A percentile compares a stretch with the other conserved stretches of the same genome.
Evolutionary conservation across 1,140 invertebrate species (phyloP).

Genomic region (Diprion similis): DNA sequence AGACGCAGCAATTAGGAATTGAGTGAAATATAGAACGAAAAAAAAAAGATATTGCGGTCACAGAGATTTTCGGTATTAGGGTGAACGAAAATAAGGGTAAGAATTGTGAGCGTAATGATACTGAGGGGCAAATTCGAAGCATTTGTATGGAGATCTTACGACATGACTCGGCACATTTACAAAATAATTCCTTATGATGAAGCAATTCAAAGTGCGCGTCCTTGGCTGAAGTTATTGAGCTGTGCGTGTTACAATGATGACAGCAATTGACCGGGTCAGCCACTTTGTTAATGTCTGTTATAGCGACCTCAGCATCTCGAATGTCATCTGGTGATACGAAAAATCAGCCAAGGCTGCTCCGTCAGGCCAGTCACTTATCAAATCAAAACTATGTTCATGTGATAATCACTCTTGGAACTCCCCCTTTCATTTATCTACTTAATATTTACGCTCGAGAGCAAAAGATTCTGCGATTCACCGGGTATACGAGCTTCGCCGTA

Average conservation of each 20-base stretch:
- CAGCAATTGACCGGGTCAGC: neutral
- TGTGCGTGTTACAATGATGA: neutral
- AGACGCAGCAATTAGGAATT: neutral
- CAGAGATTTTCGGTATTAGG: neutral
- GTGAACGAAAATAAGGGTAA: neutral
- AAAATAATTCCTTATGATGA: constrained; percentile 14
- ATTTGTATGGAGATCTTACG: constrained; percentile 15
- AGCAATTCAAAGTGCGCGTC: neutral
- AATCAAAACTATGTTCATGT: too few species aligned
- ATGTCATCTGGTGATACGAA: too few species aligned
- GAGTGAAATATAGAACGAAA: neutral
- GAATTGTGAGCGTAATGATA: constrained; percentile 2
- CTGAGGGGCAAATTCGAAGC: constrained; percentile 9
- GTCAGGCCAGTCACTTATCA: too few species aligned
- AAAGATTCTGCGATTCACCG: too few species aligned
- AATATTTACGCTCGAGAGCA: too few species aligned
- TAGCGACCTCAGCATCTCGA: neutral
- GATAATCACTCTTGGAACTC: too few species aligned
- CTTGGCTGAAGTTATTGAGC: neutral
- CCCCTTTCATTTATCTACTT: too few species aligned
- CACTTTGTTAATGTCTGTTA: neutral
- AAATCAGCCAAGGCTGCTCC: too few species aligned
- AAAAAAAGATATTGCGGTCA: neutral
- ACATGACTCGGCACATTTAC: constrained; percentile 8
- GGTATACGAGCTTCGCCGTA: too few species aligned